phyloP scores from a whole-genome alignment of 2,888 invertebrate species.

The Fragum sueziense region DNA sequence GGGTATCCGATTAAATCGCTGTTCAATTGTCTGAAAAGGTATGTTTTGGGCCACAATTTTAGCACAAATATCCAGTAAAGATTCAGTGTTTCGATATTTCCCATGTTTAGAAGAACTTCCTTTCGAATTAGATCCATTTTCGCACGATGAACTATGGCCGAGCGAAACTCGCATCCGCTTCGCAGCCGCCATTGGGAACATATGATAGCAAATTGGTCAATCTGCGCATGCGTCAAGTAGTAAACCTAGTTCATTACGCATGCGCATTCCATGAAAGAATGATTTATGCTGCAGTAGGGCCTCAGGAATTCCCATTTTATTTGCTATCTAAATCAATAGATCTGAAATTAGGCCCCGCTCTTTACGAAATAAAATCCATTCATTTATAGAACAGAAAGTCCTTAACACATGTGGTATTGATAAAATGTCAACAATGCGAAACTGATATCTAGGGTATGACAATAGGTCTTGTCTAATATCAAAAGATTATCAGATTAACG shows the following conservation, averaged over 20 bases:
- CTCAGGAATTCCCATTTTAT: constrained; percentile 69
- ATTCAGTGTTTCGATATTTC: constrained; percentile 83
- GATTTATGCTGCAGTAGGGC: constrained; percentile 67
- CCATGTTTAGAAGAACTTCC: constrained; percentile 71
- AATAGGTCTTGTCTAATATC: too few relatives aligned
- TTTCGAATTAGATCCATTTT: constrained; percentile 67
- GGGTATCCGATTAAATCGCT: constrained; percentile 93
- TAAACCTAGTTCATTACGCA: constrained; percentile 67
- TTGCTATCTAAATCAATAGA: constrained; percentile 69
- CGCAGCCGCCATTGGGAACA: constrained; percentile 79
- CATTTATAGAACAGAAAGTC: constrained; percentile 52
- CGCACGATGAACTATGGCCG: constrained; percentile 69
- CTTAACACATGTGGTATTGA: constrained; percentile 43
- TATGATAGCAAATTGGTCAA: constrained; percentile 65
- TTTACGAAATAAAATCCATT: constrained; percentile 57
- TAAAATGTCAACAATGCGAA: constrained; percentile 65
- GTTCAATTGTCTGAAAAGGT: constrained; percentile 93
- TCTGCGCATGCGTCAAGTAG: constrained; percentile 73
- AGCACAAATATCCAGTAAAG: constrained; percentile 91
- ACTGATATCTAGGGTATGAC: constrained; percentile 20
- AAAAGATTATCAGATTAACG: too few relatives aligned
- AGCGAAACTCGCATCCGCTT: constrained; percentile 77
- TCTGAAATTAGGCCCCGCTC: constrained; percentile 60
- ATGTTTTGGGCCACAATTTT: constrained; percentile 92
- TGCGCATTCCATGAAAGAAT: constrained; percentile 61